Percentiles rank a stretch among this genome's conserved stretches.
These are phyloP conservation scores for Beroe ovata DNA, from an alignment of 37 sponge, comb jelly and placozoan genomes.

Conservation along the genomic window DNA sequence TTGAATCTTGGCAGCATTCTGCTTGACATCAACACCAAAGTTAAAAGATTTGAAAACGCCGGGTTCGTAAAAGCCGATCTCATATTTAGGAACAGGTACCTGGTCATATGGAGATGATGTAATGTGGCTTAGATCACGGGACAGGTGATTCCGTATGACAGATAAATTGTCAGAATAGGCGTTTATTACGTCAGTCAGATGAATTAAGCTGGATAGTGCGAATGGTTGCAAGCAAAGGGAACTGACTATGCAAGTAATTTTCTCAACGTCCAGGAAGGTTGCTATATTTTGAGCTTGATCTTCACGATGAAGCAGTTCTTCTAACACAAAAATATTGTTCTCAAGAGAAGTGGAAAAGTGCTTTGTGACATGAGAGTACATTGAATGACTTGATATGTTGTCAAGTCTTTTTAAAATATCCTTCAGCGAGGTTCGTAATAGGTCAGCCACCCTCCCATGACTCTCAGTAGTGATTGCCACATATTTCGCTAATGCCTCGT, in stretches of 20 bases:
- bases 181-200: neutral
- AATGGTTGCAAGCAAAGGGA: neutral
- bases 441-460: neutral
- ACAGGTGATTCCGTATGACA: neutral
- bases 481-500: neutral
- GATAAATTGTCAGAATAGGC: neutral
- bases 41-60: neutral
- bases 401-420: neutral
- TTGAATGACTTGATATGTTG: neutral
- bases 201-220: neutral
- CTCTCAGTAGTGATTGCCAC: neutral
- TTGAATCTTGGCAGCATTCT: conserved; percentile 23
- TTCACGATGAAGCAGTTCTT: neutral
- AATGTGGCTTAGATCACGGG: neutral
- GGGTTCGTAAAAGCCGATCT: conserved; percentile 1
- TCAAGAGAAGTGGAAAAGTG: neutral
- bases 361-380: neutral
- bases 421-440: neutral
- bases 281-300: conserved; percentile 1
- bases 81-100: neutral
- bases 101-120: neutral
- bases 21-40: neutral
- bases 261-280: conserved; percentile 19
- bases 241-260: conserved; percentile 4
- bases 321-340: conserved; percentile 24